phyloP scores from a whole-genome alignment of 2,797 vertebrate species.

The Rallus crepitans region DNA sequence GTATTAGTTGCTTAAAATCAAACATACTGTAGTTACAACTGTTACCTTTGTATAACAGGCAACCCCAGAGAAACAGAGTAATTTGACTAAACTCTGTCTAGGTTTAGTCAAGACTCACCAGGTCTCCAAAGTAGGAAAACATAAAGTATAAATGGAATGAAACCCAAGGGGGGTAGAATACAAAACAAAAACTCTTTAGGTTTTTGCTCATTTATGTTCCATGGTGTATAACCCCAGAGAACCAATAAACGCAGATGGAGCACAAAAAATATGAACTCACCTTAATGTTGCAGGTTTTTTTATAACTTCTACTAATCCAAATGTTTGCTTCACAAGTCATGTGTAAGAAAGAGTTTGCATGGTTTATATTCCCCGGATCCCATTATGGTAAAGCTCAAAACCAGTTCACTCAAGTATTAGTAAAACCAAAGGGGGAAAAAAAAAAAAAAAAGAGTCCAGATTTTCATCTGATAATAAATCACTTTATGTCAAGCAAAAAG shows the following conservation, averaged over 20 bases:
- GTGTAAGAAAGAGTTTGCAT: not conserved
- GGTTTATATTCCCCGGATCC: conserved; percentile 8
- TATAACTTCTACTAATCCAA: conserved; percentile 31
- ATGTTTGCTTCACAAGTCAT: conserved; percentile 47
- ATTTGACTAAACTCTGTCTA: not conserved
- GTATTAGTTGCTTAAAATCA: not conserved
- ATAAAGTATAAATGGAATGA: conserved; percentile 1
- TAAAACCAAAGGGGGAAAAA: not conserved
- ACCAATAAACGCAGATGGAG: conserved; percentile 36
- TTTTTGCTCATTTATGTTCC: not conserved
- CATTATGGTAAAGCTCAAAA: not conserved
- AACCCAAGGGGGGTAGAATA: not conserved
- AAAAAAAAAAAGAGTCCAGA: not conserved
- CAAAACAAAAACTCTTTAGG: conserved; percentile 15
- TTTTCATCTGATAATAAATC: conserved; percentile 46
- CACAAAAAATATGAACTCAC: conserved; percentile 50
- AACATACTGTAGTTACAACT: not conserved
- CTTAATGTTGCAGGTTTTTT: conserved; percentile 12
- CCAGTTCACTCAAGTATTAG: not conserved
- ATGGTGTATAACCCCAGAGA: conserved; percentile 17
- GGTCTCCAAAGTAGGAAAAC: conserved; percentile 44
- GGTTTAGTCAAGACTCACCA: not conserved
- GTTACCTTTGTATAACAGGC: not conserved
- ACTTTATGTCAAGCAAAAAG: not conserved
- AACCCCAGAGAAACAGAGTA: not conserved